These are phyloP conservation scores for Vespertilio murinus DNA, from an alignment of 2,797 vertebrate genomes.

Conservation along the genomic window DNA sequence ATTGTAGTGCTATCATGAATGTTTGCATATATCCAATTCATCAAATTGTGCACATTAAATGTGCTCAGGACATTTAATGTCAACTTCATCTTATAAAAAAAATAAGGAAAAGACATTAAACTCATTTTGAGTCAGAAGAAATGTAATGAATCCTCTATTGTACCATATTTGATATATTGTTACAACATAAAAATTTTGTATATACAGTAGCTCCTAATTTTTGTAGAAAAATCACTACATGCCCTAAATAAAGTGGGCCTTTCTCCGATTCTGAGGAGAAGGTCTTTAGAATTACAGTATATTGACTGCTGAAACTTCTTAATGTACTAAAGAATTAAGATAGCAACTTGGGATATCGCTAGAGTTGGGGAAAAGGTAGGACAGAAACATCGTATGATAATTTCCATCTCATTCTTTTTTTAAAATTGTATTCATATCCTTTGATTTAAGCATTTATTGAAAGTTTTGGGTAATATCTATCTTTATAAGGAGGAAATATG, in stretches of 20 bases:
- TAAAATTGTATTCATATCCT: background rate
- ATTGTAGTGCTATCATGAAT: background rate
- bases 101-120: background rate
- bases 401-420: background rate
- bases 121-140: background rate
- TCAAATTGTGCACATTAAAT: background rate
- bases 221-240: background rate
- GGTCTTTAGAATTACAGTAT: background rate
- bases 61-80: background rate
- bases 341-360: background rate
- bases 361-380: background rate
- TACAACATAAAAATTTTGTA: background rate
- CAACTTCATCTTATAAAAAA: background rate
- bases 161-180: background rate
- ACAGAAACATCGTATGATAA: background rate
- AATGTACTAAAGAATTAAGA: background rate
- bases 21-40: background rate
- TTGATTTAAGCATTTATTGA: background rate
- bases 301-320: background rate
- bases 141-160: background rate
- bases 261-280: background rate
- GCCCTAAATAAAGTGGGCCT: background rate
- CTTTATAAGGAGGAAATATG: no score
- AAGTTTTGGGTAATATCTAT: background rate
- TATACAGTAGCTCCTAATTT: background rate